These are phyloP conservation scores for Thelaira solivaga DNA, from an alignment of 2,888 invertebrate species.

Conservation along the genomic window DNA sequence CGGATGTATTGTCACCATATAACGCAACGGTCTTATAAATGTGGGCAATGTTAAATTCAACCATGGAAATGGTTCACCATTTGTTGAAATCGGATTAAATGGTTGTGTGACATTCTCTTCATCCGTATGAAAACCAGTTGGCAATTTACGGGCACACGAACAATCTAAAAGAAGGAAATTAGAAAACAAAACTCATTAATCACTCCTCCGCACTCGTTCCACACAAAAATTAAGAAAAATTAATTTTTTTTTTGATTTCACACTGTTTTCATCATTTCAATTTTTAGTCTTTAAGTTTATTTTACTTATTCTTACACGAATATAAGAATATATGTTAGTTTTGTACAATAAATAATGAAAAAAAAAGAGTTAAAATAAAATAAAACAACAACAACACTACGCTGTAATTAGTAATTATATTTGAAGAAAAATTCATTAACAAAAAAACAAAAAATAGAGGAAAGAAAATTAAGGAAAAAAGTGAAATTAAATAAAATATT, in stretches of 20 bases:
- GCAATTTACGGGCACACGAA: constrained; percentile 83
- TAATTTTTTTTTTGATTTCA: too few species aligned
- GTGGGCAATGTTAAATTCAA: constrained; percentile 86
- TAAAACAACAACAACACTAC: constrained; percentile 6
- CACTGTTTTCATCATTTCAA: constrained; percentile 5
- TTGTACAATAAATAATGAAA: not conserved
- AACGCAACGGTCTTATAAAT: constrained; percentile 87
- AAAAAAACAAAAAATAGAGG: not conserved
- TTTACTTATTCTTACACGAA: constrained; percentile 7
- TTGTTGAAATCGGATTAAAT: constrained; percentile 84
- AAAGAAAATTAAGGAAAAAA: constrained; percentile 6
- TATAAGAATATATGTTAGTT: constrained; percentile 18
- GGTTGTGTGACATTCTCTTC: constrained; percentile 81
- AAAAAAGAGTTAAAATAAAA: too few species aligned
- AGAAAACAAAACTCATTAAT: constrained; percentile 42
- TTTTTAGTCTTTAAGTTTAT: not conserved
- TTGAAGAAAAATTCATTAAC: not conserved
- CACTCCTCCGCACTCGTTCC: not conserved
- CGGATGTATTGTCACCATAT: constrained; percentile 93
- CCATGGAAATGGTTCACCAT: constrained; percentile 88
- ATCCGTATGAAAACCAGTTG: constrained; percentile 81
- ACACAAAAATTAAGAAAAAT: constrained; percentile 16
- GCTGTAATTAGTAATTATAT: not conserved
- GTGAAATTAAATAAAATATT: too few species aligned
- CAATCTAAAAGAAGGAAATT: constrained; percentile 79